Percentiles rank a stretch among this genome's conserved stretches.
Conservation (phyloP, 2,113 vertebrate genomes). For the Ageneiosus marmoratus region DNA sequence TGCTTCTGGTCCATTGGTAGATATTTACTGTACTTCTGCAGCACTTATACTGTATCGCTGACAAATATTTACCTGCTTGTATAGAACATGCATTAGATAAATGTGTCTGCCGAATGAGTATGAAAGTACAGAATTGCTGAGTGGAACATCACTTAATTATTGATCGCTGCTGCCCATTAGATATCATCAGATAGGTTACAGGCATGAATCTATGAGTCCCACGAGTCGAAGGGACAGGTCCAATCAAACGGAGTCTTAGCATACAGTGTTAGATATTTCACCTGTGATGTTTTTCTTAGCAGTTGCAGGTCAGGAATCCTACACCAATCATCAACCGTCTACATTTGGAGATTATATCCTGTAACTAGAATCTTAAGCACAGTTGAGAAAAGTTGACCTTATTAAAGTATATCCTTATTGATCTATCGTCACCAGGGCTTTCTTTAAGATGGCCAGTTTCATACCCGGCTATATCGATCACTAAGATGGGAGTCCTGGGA, state of each 20-base stretch:
- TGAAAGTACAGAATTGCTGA: constrained; percentile 10
- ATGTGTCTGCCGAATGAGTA: not conserved
- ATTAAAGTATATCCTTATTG: constrained; percentile 53
- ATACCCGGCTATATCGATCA: constrained; percentile 52
- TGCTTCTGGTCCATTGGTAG: not conserved
- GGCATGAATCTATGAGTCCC: too few species aligned
- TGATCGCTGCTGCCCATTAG: constrained; percentile 1
- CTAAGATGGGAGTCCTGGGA: constrained; percentile 33
- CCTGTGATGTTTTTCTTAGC: not conserved
- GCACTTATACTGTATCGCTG: not conserved
- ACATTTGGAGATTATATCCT: constrained; percentile 40
- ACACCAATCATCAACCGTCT: constrained; percentile 38
- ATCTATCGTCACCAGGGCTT: constrained; percentile 44
- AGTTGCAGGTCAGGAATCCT: constrained; percentile 26
- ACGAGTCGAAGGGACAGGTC: not conserved
- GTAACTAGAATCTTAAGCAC: constrained; percentile 39
- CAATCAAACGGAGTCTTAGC: not conserved
- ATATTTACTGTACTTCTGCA: not conserved
- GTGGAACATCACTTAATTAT: constrained; percentile 24
- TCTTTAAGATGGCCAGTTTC: constrained; percentile 44
- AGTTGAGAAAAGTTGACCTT: constrained; percentile 47
- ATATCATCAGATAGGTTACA: constrained; percentile 1
- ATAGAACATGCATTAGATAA: not conserved
- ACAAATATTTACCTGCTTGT: not conserved
- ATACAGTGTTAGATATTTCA: not conserved